Conservation (phyloP, 2,113 vertebrate species). For the Pachycephala philippinensis region DNA sequence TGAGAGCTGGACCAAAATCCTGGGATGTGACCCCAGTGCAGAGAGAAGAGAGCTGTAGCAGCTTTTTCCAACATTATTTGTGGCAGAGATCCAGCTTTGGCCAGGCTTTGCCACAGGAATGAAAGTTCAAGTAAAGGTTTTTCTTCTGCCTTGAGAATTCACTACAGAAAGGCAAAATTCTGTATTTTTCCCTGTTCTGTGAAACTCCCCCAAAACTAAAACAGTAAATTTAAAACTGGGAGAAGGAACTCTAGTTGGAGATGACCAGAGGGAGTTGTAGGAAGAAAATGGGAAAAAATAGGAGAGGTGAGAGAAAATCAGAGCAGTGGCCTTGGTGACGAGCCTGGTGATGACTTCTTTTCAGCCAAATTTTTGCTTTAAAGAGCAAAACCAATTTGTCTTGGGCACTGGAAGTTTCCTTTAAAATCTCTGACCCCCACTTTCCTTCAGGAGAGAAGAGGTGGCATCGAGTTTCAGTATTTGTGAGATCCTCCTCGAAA, state of each 20-base stretch:
- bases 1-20: not conserved
- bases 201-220: not conserved
- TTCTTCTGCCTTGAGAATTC: not conserved
- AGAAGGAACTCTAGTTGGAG: not conserved
- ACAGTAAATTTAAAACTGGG: not conserved
- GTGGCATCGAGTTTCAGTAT: not conserved
- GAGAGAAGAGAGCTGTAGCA: not conserved
- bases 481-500: not conserved
- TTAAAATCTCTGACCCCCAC: not conserved
- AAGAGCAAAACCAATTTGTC: not conserved
- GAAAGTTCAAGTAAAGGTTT: not conserved
- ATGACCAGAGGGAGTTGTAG: too few relatives aligned
- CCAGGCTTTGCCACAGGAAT: not conserved
- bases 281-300: not conserved
- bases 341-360: not conserved
- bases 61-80: fast-evolving
- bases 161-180: not conserved
- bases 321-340: not conserved
- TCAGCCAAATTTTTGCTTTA: not conserved
- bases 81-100: not conserved
- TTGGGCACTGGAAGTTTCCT: not conserved
- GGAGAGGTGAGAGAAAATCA: not conserved
- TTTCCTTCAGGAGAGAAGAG: not conserved
- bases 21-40: not conserved
- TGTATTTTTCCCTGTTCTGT: not conserved